Conservation (phyloP, 2,888 invertebrate species). For the Melinopterus prodromus region DNA sequence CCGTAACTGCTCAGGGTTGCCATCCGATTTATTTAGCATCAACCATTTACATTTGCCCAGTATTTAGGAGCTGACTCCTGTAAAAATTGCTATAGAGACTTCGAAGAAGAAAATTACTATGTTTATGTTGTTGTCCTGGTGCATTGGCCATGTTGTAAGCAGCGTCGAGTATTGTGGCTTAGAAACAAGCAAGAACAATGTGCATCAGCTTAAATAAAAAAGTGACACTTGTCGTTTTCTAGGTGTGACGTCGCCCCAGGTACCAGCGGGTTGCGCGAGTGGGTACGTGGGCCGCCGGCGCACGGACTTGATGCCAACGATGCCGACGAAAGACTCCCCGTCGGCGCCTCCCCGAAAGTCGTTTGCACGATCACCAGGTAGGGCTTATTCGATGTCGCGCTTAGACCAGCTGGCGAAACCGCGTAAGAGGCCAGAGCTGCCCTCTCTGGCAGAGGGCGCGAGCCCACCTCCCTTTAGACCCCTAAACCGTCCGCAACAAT, state of each 20-base stretch:
- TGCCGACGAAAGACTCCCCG: slow-evolving; percentile 74
- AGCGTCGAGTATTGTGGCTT: background rate
- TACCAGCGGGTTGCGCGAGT: slow-evolving; percentile 73
- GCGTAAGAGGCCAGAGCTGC: slow-evolving; percentile 64
- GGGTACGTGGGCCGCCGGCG: slow-evolving; percentile 80
- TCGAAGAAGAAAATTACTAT: too few species aligned
- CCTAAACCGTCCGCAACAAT: slow-evolving; percentile 53
- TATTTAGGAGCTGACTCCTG: too few species aligned
- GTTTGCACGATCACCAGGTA: slow-evolving; percentile 70
- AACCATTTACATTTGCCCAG: too few species aligned
- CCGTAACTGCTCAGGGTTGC: too few species aligned
- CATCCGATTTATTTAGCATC: too few species aligned
- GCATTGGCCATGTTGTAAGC: slow-evolving; percentile 5
- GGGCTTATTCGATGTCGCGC: slow-evolving; percentile 93
- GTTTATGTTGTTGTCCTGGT: too few species aligned
- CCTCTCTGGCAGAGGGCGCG: slow-evolving; percentile 56
- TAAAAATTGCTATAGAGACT: too few species aligned
- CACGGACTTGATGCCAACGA: slow-evolving; percentile 91
- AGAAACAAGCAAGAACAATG: background rate
- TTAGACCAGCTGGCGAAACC: slow-evolving; percentile 86
- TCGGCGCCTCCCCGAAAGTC: slow-evolving; percentile 62
- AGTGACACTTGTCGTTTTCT: slow-evolving; percentile 38
- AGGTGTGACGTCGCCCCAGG: slow-evolving; percentile 54
- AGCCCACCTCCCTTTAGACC: slow-evolving; percentile 50
- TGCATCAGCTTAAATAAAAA: background rate